These are phyloP conservation scores for Chamaetylas fuelleborni DNA, from an alignment of 2,113 vertebrate species.

Conservation along the genomic window DNA sequence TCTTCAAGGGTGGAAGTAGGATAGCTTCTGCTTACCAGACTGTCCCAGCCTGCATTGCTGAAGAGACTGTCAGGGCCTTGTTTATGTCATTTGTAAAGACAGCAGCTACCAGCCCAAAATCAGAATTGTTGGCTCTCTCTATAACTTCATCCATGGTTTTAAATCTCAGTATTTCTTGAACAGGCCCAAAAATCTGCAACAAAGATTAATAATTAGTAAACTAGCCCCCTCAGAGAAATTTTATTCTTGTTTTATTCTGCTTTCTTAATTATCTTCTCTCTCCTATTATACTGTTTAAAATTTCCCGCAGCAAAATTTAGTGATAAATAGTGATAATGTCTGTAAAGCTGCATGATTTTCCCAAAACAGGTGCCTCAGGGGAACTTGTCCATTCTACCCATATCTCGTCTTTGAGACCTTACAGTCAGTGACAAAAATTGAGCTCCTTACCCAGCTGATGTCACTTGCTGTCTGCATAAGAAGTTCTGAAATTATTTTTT, in stretches of 20 bases:
- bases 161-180: slow-evolving; percentile 97
- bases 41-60: slow-evolving; percentile 95
- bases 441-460: background rate
- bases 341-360: background rate
- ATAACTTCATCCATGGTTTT: slow-evolving; percentile 97
- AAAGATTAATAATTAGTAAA: background rate
- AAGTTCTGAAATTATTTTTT: background rate
- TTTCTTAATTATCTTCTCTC: background rate
- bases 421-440: background rate
- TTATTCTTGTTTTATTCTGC: background rate
- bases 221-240: background rate
- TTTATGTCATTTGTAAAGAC: slow-evolving; percentile 96
- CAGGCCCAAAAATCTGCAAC: slow-evolving; percentile 95
- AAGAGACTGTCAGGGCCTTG: slow-evolving; percentile 93
- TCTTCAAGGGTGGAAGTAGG: background rate
- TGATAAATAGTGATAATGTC: background rate
- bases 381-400: background rate
- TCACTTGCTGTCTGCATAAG: background rate
- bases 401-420: background rate
- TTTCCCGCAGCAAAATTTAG: background rate
- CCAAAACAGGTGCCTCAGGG: background rate
- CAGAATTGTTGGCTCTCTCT: slow-evolving; percentile 93
- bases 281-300: background rate
- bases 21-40: slow-evolving; percentile 83
- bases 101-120: slow-evolving; percentile 91